Base-by-base conservation (phyloP, 2,888 invertebrate species). In the Apamea sordens region DNA sequence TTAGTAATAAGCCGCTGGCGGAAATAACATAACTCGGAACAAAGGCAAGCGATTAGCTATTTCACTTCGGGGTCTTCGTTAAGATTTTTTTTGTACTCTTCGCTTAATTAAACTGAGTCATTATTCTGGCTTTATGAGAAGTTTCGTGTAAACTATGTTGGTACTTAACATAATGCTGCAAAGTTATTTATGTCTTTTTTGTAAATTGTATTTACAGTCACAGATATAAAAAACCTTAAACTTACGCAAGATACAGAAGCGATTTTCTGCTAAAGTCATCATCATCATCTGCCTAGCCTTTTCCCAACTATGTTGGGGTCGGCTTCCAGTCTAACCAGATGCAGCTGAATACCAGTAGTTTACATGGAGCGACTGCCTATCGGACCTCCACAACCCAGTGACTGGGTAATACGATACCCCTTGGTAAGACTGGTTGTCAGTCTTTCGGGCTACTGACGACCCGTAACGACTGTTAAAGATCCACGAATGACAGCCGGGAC, bases 71-170 rank as follows among this genome's bases (percentile, higher is more conserved):
- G 28, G 32, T 74, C 71, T 85, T 87, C 64, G 70, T 73, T 79
- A 80, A 75, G 78, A 71, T 44, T 78, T 80, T 80, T 63, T 81
- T 80, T 79, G 64, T 67, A 36, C n/a, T 32, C 79, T 65, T 15
- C 28, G 28, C 75, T 72, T 88, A 78, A 87, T 88, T 83, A 86
- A 88, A 77, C 67, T 24, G 41, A 36, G 53, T 74, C 76, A 79
- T 82, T 85, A 83, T 75, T 83, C 73, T 56, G 50, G 68, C 69
- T 87, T 85, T 78, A 73, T 72, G 15, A 56, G 61, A 61, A 67
- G 75, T 70, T 78, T 76, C 53, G 10, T 44, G 74, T 56, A 63
- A 80, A 83, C 71, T 80, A 77, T 28, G 70, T 59, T 56, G 36
- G 41, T 78, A 76, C 72, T 76, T 64, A 59, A 82, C 76, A 76